phyloP scores from a whole-genome alignment of 2,113 vertebrate genomes.

The Xerus inauris region DNA sequence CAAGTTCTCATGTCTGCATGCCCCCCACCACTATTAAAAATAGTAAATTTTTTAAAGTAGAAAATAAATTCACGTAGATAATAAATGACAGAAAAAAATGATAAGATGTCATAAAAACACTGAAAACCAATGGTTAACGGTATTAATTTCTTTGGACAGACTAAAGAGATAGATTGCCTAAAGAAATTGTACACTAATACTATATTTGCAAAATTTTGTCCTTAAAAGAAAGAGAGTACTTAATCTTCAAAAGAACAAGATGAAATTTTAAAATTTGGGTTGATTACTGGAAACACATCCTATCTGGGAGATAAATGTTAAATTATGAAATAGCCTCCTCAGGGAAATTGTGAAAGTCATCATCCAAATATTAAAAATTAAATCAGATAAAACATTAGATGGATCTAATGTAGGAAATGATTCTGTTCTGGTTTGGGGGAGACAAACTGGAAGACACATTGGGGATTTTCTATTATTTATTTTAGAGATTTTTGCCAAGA shows the following conservation, averaged over 20 bases:
- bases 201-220: slow-evolving; percentile 53
- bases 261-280: slow-evolving; percentile 72
- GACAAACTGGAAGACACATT: slow-evolving; percentile 25
- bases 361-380: slow-evolving; percentile 83
- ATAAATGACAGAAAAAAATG: neutral
- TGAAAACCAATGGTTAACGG: neutral
- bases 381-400: slow-evolving; percentile 76
- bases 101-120: slow-evolving; percentile 47
- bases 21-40: neutral
- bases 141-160: slow-evolving; percentile 50
- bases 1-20: neutral
- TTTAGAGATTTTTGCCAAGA: slow-evolving; percentile 74
- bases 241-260: slow-evolving; percentile 64
- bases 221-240: slow-evolving; percentile 48
- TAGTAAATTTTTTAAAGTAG: neutral
- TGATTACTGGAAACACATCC: slow-evolving; percentile 77
- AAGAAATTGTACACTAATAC: neutral
- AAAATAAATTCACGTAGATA: slow-evolving; percentile 20
- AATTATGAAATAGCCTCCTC: slow-evolving; percentile 78
- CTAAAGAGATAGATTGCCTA: slow-evolving; percentile 19
- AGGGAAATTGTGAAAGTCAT: slow-evolving; percentile 75
- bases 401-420: slow-evolving; percentile 77
- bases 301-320: slow-evolving; percentile 74
- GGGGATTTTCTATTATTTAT: slow-evolving; percentile 79
- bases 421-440: slow-evolving; percentile 63